These are phyloP conservation scores for Oenanthe oenanthe DNA, from an alignment of 2,113 vertebrate species.

Conservation along the genomic window DNA sequence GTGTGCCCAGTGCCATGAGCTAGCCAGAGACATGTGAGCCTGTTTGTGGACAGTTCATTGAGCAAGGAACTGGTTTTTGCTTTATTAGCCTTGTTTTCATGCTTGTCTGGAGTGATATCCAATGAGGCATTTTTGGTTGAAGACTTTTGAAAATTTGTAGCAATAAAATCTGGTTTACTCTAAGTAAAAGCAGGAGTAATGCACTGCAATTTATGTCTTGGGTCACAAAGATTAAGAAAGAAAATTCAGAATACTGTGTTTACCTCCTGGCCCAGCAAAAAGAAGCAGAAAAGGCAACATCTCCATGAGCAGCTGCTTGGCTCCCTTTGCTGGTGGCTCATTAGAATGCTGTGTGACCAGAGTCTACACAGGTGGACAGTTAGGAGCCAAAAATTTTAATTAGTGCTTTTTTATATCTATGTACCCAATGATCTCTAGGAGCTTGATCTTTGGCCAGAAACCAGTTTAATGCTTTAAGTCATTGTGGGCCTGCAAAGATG, in stretches of 20 bases:
- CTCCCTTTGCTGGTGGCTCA: neutral
- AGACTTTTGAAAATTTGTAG: neutral
- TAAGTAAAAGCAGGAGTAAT: neutral
- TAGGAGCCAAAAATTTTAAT: neutral
- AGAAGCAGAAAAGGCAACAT: neutral
- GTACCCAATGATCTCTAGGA: neutral
- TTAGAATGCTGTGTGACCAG: neutral
- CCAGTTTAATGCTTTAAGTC: neutral
- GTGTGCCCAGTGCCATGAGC: neutral
- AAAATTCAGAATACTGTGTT: neutral
- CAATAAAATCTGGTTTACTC: neutral
- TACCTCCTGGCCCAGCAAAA: neutral
- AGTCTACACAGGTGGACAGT: neutral
- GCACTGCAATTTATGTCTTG: neutral
- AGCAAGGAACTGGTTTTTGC: neutral
- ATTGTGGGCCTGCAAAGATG: neutral
- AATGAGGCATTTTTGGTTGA: neutral
- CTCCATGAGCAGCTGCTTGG: neutral
- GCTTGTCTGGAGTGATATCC: neutral
- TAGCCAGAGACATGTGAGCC: neutral
- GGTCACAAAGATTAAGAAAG: neutral
- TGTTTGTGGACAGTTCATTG: neutral
- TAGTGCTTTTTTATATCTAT: neutral
- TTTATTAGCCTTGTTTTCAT: slow-evolving; percentile 20
- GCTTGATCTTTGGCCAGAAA: slow-evolving; percentile 15